Conservation (phyloP, 2,888 invertebrate species). For the Cephus rjabovi region DNA sequence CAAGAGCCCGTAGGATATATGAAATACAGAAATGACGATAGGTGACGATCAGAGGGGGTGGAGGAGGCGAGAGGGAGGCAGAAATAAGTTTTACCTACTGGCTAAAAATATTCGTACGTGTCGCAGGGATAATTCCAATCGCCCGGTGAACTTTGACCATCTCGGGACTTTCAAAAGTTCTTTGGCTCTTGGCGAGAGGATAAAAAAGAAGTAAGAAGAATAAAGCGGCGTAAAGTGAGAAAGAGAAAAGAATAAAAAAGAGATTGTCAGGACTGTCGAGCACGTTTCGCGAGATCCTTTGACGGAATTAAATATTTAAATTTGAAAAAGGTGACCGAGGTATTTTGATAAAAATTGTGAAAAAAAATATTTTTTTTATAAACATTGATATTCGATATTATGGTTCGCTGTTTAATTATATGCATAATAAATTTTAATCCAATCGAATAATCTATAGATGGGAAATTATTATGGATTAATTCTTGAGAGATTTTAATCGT, state of each 20-base stretch:
- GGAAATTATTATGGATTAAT: neutral
- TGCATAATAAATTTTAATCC: neutral
- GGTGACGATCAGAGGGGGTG: neutral
- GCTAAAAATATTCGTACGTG: neutral
- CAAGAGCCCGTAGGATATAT: neutral
- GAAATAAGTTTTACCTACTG: neutral
- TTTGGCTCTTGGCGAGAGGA: neutral
- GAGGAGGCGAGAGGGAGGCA: accelerated
- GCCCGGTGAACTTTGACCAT: neutral
- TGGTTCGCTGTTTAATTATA: neutral
- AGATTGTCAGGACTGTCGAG: neutral
- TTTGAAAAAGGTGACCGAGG: neutral
- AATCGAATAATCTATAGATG: neutral
- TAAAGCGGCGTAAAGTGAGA: conserved; percentile 17
- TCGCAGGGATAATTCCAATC: neutral
- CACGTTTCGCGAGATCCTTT: neutral
- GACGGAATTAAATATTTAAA: neutral
- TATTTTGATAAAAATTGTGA: no score
- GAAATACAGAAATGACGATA: neutral
- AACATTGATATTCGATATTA: no score
- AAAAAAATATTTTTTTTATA: no score
- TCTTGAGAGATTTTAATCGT: neutral
- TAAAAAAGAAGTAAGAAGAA: neutral
- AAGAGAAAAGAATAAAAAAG: conserved; percentile 1
- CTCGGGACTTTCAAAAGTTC: neutral